These are phyloP conservation scores for Ichneumoninae sp. DNA, from an alignment of 2,888 invertebrate genomes.

Conservation along the genomic window DNA sequence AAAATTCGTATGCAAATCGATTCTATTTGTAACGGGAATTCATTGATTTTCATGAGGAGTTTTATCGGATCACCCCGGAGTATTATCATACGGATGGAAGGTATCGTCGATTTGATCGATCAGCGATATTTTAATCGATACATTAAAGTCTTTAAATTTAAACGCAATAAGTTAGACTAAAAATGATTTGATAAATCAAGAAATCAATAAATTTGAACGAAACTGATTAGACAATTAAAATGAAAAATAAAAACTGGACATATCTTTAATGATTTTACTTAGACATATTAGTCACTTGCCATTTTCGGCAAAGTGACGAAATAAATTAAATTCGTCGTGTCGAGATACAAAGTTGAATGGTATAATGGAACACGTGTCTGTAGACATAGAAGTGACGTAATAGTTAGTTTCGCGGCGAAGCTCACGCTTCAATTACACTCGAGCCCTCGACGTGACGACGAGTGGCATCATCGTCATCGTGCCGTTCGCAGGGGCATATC, in stretches of 20 bases:
- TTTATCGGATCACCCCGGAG: not conserved
- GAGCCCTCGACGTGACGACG: constrained; percentile 61
- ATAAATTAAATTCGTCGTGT: not conserved
- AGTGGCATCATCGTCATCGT: constrained; percentile 40
- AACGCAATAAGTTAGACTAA: no score
- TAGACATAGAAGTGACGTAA: constrained; percentile 60
- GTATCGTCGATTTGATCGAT: not conserved
- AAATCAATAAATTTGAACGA: no score
- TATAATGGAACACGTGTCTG: constrained; percentile 51
- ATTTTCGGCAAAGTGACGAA: not conserved
- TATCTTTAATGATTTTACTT: no score
- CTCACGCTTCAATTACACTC: constrained; percentile 58
- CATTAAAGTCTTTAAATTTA: not conserved
- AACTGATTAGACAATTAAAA: not conserved
- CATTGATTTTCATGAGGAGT: constrained; percentile 39
- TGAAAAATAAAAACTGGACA: not conserved
- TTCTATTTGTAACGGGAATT: not conserved
- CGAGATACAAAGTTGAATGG: constrained; percentile 29
- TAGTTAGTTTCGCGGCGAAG: constrained; percentile 46
- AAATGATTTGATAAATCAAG: no score
- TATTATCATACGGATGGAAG: not conserved
- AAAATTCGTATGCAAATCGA: not conserved
- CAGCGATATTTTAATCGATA: not conserved
- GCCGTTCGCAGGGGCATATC: not conserved
- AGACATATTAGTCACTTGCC: no score